A percentile compares a stretch with the other conserved stretches of the same genome.
Evolutionary conservation across 2,888 invertebrate genomes (phyloP).

Genomic region (Caenorhabditis zanzibari): DNA sequence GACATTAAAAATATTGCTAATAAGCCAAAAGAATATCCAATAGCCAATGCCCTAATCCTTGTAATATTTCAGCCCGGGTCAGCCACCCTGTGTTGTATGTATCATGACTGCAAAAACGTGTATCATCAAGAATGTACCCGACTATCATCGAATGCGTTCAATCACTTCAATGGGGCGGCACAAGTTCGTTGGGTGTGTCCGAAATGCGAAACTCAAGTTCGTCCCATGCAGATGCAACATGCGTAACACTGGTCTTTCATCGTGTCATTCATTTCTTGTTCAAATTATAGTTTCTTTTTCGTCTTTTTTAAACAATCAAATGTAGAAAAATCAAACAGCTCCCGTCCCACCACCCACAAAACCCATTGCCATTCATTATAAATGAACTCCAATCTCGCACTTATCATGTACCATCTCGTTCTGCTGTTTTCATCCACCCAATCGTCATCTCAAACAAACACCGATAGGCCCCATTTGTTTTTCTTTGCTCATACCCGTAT

Average conservation of each 20-base stretch:
- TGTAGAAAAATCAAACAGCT: background rate
- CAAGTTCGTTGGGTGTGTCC: slow-evolving; percentile 55
- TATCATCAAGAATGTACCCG: slow-evolving; percentile 59
- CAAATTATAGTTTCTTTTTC: slow-evolving; percentile 1
- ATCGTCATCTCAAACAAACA: slow-evolving; percentile 23
- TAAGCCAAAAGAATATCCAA: too few species aligned
- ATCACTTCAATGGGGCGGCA: slow-evolving; percentile 9
- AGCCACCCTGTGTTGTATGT: slow-evolving; percentile 58
- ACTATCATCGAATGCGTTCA: slow-evolving; percentile 20
- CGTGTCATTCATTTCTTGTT: slow-evolving; percentile 36
- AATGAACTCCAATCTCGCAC: slow-evolving; percentile 17
- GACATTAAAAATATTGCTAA: too few species aligned
- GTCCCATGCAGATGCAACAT: slow-evolving; percentile 36
- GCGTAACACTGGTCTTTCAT: slow-evolving; percentile 5
- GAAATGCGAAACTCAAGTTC: slow-evolving; percentile 45
- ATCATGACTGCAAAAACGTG: slow-evolving; percentile 61
- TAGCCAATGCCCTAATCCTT: background rate
- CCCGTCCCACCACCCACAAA: background rate
- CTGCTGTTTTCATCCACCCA: slow-evolving; percentile 10
- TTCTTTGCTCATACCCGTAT: background rate
- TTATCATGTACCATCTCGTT: slow-evolving; percentile 25
- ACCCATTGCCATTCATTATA: slow-evolving; percentile 19
- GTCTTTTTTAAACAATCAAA: background rate
- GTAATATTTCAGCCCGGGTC: slow-evolving; percentile 49
- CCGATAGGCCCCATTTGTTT: background rate